Evolutionary conservation across 2,888 invertebrate species (phyloP).

Genomic region (Drosophila prolongata): DNA sequence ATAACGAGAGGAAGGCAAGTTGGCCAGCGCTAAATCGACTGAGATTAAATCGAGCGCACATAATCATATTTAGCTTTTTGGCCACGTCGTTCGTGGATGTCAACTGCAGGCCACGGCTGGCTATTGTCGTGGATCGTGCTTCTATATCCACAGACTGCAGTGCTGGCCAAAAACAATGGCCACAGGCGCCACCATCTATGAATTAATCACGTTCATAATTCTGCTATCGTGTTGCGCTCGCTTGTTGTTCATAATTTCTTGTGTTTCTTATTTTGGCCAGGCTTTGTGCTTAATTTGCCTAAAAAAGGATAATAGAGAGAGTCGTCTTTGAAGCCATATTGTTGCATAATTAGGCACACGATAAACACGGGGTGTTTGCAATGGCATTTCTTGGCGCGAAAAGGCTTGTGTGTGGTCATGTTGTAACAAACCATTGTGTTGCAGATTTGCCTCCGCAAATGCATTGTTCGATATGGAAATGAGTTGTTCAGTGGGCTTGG

Average conservation of each 20-base stretch:
- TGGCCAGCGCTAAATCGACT: constrained; percentile 55
- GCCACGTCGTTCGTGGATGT: constrained; percentile 68
- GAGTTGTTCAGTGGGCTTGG: constrained; percentile 3
- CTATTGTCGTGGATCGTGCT: constrained; percentile 67
- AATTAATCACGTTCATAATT: constrained; percentile 81
- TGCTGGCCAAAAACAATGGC: constrained; percentile 70
- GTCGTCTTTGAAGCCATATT: constrained; percentile 46
- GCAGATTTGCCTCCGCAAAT: constrained; percentile 15
- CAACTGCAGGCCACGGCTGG: constrained; percentile 57
- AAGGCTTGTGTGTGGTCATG: constrained; percentile 78
- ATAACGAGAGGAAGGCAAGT: constrained; percentile 27
- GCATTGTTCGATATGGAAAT: constrained; percentile 45
- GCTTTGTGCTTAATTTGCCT: constrained; percentile 72
- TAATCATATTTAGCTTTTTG: constrained; percentile 80
- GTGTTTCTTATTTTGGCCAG: constrained; percentile 30
- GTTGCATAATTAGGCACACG: constrained; percentile 75
- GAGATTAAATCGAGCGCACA: constrained; percentile 79
- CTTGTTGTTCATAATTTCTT: constrained; percentile 56
- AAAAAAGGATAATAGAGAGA: constrained; percentile 36
- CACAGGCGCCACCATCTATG: constrained; percentile 79
- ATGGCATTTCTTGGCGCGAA: constrained; percentile 74
- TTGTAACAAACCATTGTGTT: constrained; percentile 76
- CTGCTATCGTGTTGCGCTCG: constrained; percentile 62
- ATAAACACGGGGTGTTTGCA: constrained; percentile 54
- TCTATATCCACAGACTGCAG: constrained; percentile 12